phyloP scores from a whole-genome alignment of 1,140 invertebrate genomes.

The Drosophila lacteicornis region DNA sequence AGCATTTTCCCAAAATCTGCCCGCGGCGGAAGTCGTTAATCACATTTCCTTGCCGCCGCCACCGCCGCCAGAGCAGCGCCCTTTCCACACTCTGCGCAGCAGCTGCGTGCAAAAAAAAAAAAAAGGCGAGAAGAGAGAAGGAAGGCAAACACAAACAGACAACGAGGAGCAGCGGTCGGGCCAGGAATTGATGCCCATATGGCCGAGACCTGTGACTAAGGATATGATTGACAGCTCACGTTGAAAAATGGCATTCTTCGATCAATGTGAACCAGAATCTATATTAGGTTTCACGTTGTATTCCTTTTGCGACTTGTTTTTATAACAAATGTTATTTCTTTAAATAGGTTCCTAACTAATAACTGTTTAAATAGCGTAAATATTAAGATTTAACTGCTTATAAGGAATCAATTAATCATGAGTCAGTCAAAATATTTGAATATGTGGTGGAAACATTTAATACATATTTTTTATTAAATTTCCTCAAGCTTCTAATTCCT shows the following conservation, averaged over 20 bases:
- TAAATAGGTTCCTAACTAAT: background rate
- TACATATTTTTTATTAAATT: too few relatives aligned
- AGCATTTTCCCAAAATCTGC: background rate
- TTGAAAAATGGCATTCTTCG: too few relatives aligned
- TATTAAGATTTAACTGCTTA: background rate
- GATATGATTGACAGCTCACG: background rate
- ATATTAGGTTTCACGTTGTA: background rate
- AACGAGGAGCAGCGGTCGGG: constrained; percentile 14
- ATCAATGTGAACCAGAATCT: background rate
- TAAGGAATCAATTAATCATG: too few relatives aligned
- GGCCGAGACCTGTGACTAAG: constrained; percentile 15
- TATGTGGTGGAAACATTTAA: too few relatives aligned
- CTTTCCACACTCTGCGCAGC: constrained; percentile 27
- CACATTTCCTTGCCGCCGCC: constrained; percentile 21
- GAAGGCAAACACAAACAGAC: constrained; percentile 29
- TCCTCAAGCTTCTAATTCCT: too few relatives aligned
- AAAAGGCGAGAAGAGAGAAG: constrained; percentile 9
- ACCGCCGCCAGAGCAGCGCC: constrained; percentile 18
- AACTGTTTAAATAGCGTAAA: background rate
- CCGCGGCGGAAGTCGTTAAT: constrained; percentile 23
- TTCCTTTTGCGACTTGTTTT: background rate
- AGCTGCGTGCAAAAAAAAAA: constrained; percentile 40
- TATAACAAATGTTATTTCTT: background rate
- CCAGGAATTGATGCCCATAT: constrained; percentile 44
- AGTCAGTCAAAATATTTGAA: background rate